Percentiles rank a stretch among this genome's conserved stretches.
Conservation (phyloP, 2,888 invertebrate species). For the Drosophila glabriapex region DNA sequence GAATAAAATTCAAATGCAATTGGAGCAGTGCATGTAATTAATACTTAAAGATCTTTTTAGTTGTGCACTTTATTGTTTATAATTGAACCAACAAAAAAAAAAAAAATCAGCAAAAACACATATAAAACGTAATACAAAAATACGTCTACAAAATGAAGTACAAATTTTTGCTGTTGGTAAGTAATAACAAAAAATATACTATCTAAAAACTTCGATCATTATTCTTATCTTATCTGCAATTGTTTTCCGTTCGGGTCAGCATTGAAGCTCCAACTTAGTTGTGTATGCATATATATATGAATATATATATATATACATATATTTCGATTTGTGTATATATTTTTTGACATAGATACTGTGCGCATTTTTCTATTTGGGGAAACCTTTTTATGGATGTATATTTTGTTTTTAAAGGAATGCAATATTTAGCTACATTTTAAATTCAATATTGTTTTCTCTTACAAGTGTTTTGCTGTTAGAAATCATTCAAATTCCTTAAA, state of each 20-base stretch:
- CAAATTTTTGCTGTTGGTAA: conserved; percentile 70
- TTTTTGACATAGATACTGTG: not conserved
- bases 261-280: conserved; percentile 14
- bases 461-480: not conserved
- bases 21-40: conserved; percentile 22
- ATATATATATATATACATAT: not conserved
- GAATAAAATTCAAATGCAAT: conserved; percentile 15
- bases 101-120: conserved; percentile 1
- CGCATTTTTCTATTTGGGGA: conserved; percentile 21
- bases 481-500: not conserved
- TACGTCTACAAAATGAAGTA: conserved; percentile 63
- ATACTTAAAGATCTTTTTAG: conserved; percentile 30
- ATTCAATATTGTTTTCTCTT: not conserved
- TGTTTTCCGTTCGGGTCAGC: conserved; percentile 47
- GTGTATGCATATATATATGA: not conserved
- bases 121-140: conserved; percentile 14
- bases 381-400: conserved; percentile 57
- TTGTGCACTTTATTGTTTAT: conserved; percentile 25
- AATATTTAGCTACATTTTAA: not conserved
- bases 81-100: conserved; percentile 9
- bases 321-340: not conserved
- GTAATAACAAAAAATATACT: conserved; percentile 45
- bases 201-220: conserved; percentile 40
- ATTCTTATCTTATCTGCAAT: conserved; percentile 67
- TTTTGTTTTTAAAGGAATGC: not conserved